Evolutionary conservation across 2,113 vertebrate genomes (phyloP).

Genomic region (Smithornis capensis): DNA sequence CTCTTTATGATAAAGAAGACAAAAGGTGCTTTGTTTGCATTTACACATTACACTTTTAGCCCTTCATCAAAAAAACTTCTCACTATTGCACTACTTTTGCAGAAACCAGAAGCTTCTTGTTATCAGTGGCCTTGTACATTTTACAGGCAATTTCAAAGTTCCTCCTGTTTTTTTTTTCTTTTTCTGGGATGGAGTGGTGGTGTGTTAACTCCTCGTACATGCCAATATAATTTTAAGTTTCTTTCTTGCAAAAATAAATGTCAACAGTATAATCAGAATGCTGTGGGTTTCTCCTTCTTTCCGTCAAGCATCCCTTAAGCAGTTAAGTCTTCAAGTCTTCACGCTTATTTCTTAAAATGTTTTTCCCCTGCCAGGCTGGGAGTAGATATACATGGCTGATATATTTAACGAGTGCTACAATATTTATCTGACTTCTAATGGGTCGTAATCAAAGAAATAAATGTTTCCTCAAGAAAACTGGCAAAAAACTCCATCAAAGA

Average conservation of each 20-base stretch:
- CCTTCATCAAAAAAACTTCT: neutral
- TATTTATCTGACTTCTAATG: neutral
- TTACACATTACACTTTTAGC: neutral
- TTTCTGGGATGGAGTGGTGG: neutral
- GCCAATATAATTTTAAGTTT: neutral
- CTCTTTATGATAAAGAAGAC: slow-evolving; percentile 17
- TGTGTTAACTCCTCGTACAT: neutral
- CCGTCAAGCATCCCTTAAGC: neutral
- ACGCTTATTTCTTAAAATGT: neutral
- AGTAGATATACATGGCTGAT: neutral
- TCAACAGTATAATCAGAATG: neutral
- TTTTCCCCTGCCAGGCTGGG: neutral
- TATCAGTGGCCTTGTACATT: neutral
- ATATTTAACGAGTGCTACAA: neutral
- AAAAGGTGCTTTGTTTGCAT: slow-evolving; percentile 45
- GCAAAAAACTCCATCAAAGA: neutral
- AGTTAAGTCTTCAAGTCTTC: neutral
- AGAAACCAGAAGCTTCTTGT: neutral
- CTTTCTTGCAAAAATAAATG: neutral
- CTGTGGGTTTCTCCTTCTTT: neutral
- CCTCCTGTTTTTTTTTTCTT: neutral
- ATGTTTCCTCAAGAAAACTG: neutral
- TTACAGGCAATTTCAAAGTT: neutral
- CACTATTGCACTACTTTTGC: neutral
- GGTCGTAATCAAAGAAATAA: neutral